phyloP scores from a whole-genome alignment of 2,797 vertebrate genomes.

The Enteromius mattozi region DNA sequence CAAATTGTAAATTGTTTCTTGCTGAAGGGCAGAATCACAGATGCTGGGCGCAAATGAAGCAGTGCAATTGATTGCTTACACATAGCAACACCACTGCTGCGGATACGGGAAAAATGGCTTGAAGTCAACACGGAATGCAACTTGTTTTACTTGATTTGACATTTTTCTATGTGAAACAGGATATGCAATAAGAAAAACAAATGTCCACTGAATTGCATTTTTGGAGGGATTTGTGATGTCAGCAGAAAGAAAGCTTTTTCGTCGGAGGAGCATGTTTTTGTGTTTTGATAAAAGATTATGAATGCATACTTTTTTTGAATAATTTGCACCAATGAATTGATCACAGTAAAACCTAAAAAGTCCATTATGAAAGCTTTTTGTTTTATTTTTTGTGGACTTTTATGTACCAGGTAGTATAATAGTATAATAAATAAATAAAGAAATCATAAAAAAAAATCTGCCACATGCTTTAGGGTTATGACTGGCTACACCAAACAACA shows the following conservation, averaged over 20 bases:
- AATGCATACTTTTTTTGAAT: not conserved
- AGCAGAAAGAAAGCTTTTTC: not conserved
- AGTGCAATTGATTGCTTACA: slow-evolving; percentile 12
- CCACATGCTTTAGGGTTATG: too few species aligned
- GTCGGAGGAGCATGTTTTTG: not conserved
- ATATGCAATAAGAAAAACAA: too few species aligned
- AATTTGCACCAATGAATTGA: not conserved
- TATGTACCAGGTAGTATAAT: not conserved
- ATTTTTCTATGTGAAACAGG: not conserved
- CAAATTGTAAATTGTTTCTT: not conserved
- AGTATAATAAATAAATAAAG: not conserved
- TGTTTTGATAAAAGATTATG: not conserved
- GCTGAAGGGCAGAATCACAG: slow-evolving; percentile 17
- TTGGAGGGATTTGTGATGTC: not conserved
- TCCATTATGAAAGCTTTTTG: not conserved
- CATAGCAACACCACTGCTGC: not conserved
- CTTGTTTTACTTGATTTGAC: not conserved
- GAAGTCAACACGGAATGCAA: not conserved
- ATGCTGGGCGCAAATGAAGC: not conserved
- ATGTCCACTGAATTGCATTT: not conserved
- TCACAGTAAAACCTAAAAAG: not conserved
- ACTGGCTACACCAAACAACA: too few species aligned
- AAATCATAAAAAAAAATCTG: too few species aligned
- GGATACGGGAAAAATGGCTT: not conserved
- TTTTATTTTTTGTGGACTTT: not conserved